These are phyloP conservation scores for Tetragonisca angustula DNA, from an alignment of 2,888 invertebrate genomes.

Conservation along the genomic window DNA sequence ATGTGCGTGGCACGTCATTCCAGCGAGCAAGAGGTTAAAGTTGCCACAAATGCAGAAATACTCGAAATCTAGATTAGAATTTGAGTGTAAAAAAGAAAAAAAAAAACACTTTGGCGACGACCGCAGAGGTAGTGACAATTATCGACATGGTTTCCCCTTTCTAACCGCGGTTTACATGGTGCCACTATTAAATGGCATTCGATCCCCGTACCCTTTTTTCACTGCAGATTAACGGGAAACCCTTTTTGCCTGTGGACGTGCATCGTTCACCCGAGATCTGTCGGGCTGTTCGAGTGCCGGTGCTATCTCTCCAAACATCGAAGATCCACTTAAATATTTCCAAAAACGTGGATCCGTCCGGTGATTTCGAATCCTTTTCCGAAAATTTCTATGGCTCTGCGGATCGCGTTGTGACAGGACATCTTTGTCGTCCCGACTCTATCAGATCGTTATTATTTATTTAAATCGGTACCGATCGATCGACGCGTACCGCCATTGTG, in stretches of 20 bases:
- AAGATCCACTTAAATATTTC: constrained; percentile 81
- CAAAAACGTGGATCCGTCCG: constrained; percentile 69
- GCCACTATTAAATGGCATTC: constrained; percentile 51
- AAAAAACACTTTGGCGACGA: not conserved
- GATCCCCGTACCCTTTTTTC: constrained; percentile 58
- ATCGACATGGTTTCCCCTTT: constrained; percentile 20
- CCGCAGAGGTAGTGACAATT: constrained; percentile 25
- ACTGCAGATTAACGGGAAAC: constrained; percentile 70
- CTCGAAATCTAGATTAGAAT: no score
- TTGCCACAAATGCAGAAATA: no score
- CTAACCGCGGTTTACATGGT: constrained; percentile 18
- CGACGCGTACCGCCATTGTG: constrained; percentile 56
- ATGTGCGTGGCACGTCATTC: no score
- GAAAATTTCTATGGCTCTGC: constrained; percentile 35
- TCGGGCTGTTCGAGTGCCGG: constrained; percentile 8
- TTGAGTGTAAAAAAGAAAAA: not conserved
- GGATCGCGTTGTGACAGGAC: constrained; percentile 73
- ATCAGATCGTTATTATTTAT: constrained; percentile 74
- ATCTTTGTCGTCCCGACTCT: constrained; percentile 60
- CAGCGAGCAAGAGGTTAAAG: no score
- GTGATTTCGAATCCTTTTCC: constrained; percentile 61
- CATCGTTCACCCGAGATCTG: constrained; percentile 58
- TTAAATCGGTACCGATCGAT: constrained; percentile 65
- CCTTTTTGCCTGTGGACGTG: constrained; percentile 67
- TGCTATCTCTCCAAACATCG: constrained; percentile 79